Evolutionary conservation across 1,140 invertebrate genomes (phyloP).

Genomic region (Drosophila chauvacae): DNA sequence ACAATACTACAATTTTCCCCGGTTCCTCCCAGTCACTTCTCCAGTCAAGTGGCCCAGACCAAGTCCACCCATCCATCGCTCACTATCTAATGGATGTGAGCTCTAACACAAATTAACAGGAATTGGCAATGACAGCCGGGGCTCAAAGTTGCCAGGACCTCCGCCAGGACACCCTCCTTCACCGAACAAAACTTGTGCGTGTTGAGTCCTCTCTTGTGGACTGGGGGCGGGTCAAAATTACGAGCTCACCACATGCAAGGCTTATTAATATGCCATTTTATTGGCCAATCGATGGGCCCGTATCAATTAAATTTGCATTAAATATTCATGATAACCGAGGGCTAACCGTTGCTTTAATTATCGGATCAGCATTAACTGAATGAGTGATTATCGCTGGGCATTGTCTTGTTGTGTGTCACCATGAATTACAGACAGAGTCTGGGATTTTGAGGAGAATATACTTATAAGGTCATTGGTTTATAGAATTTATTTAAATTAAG

Average conservation of each 20-base stretch:
- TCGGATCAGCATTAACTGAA: slow-evolving; percentile 35
- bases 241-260: slow-evolving; percentile 54
- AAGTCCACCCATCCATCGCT: slow-evolving; percentile 38
- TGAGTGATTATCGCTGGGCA: slow-evolving; percentile 23
- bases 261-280: slow-evolving; percentile 63
- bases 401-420: background rate
- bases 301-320: slow-evolving; percentile 72
- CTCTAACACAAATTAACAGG: slow-evolving; percentile 60
- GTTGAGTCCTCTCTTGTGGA: background rate
- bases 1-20: background rate
- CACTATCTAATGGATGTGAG: slow-evolving; percentile 30
- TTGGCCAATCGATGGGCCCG: slow-evolving; percentile 64
- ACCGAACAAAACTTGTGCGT: slow-evolving; percentile 20
- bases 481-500: background rate
- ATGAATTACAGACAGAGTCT: slow-evolving; percentile 1
- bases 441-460: background rate
- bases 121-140: slow-evolving; percentile 56
- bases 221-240: slow-evolving; percentile 23
- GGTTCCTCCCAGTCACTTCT: background rate
- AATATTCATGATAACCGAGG: slow-evolving; percentile 56
- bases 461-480: background rate
- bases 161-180: background rate
- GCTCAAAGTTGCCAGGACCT: slow-evolving; percentile 31
- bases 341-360: slow-evolving; percentile 47
- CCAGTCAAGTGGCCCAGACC: background rate